These are phyloP conservation scores for Macrophya annulata DNA, from an alignment of 2,888 invertebrate species.

Conservation along the genomic window DNA sequence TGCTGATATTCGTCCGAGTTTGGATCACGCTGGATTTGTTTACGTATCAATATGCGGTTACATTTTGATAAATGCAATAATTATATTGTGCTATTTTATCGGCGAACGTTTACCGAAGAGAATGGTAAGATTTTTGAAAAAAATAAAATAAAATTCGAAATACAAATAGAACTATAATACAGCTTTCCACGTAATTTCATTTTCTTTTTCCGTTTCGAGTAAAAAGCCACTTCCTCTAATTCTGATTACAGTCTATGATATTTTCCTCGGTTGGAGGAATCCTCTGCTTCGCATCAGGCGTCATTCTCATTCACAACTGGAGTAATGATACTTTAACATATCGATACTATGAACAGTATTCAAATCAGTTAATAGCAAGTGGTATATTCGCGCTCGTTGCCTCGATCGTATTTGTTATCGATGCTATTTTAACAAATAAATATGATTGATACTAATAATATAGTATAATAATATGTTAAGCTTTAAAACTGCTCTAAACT, in stretches of 20 bases:
- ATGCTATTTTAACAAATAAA: constrained; percentile 82
- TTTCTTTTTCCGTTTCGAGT: neutral
- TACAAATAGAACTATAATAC: too few relatives aligned
- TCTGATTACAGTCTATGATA: constrained; percentile 79
- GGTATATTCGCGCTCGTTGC: constrained; percentile 85
- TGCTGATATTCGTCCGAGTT: constrained; percentile 79
- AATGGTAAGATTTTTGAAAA: constrained; percentile 75
- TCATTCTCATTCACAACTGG: constrained; percentile 81
- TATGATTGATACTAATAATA: constrained; percentile 61
- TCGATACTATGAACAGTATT: constrained; percentile 82
- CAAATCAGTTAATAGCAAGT: constrained; percentile 84
- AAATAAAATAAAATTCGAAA: neutral
- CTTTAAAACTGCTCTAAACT: neutral
- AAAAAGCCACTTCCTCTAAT: constrained; percentile 8
- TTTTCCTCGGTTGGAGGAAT: constrained; percentile 84
- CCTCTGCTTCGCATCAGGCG: constrained; percentile 85
- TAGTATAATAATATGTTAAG: neutral
- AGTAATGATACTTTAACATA: constrained; percentile 79
- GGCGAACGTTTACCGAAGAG: constrained; percentile 84
- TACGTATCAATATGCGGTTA: constrained; percentile 85
- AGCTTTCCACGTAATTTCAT: neutral
- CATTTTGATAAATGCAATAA: constrained; percentile 84
- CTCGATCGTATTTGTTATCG: constrained; percentile 83
- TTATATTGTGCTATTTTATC: constrained; percentile 83
- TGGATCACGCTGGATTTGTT: constrained; percentile 84